A percentile compares a stretch with the other conserved stretches of the same genome.
Conservation (phyloP, 2,797 vertebrate species). For the Hafferia zeledoni region DNA sequence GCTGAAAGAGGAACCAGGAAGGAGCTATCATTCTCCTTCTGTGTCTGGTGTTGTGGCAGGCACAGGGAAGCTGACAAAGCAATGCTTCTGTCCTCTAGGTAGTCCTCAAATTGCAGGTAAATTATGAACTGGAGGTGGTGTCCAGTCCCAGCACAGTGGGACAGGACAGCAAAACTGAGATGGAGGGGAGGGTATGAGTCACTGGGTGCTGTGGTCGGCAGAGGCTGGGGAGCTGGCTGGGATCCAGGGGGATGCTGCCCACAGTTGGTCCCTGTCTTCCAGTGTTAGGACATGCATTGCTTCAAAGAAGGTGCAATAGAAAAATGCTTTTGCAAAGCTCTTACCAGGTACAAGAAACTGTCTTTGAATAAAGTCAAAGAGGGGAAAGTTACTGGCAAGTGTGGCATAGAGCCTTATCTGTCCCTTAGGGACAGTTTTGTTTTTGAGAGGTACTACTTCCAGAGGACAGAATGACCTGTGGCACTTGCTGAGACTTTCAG, state of each 20-base stretch:
- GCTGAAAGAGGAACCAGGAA: background rate
- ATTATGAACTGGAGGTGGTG: background rate
- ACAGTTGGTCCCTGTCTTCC: background rate
- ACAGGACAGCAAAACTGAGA: background rate
- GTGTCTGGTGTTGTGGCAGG: background rate
- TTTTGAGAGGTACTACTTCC: background rate
- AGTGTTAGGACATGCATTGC: rapidly evolving
- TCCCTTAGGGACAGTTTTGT: background rate
- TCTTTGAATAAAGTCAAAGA: background rate
- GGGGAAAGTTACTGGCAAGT: background rate
- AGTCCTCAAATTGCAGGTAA: background rate
- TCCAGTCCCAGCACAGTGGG: background rate
- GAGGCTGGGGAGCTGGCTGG: background rate
- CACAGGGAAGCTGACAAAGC: background rate
- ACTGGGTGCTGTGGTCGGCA: too few relatives aligned
- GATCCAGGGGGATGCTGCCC: background rate
- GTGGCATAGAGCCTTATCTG: background rate
- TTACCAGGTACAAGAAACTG: background rate
- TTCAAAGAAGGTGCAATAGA: background rate
- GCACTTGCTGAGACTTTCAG: background rate
- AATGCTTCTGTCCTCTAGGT: background rate
- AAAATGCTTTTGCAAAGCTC: background rate
- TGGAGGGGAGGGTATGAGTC: background rate
- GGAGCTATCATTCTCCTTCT: background rate
- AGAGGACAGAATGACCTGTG: background rate